Base-by-base conservation (phyloP, 2,888 invertebrate genomes). In the Erebia epiphron region DNA sequence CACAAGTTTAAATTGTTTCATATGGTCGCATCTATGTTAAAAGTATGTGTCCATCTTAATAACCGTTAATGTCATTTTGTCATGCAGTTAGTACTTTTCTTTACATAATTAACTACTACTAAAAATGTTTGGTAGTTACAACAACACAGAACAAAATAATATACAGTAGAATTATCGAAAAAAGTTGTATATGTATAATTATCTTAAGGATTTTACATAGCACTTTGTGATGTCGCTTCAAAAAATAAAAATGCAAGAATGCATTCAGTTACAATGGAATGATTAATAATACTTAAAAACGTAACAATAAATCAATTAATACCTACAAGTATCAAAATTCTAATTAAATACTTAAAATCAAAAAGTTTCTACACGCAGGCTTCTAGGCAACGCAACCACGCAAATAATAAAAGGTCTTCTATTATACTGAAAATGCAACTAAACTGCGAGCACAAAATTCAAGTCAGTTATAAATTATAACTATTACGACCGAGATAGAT, bases 251-350 rank as follows among this genome's bases (percentile, higher is more conserved):
- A 68, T 73, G 75, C 68, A 70, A 68, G 73, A 73, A 74, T 69
- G 69, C 72, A 73, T 75, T 79, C 82, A 78, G 75, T 82, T 81
- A 86, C 83, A 81, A 82, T 88, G 92, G 91, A 92, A 92, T 91
- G 91, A 88, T 85, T 89, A 88, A 85, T 87, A 84, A 85, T 82
- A 83, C 70, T 87, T 80, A 74, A 75, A 58, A 87, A 77, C 84
- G 89, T 90, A 84, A 87, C 18, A 11, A 35, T 60, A 16, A 61
- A 61, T 18, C 80, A 78, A 83, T 72, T 52, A 78, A 76, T 72
- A 75, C 77, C 76, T 82, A 87, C 87, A 87, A 89, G 88, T 90
- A 90, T 87, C 87, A 86, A 86, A 90, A 89, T 88, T 89, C 86
- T 87, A 86, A 86, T 88, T 90, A 90, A 89, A 91, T 90, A 90